Evolutionary conservation across 2,888 invertebrate species (phyloP), one percentile per base, ranked within the genome.

Genomic region (Cheilosia vernalis): DNA sequence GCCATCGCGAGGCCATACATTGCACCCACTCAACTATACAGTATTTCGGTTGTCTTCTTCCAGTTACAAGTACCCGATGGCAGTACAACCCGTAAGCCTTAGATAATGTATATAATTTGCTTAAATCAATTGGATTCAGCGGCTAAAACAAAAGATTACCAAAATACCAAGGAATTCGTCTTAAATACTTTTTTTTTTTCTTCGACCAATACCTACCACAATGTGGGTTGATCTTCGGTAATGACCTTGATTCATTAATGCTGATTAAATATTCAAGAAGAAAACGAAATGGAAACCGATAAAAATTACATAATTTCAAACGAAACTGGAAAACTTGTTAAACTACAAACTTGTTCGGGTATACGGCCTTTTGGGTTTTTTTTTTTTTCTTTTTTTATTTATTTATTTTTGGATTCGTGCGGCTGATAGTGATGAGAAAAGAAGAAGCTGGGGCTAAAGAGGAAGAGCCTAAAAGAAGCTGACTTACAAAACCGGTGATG

Each of bases 161-260:
- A 19, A 44, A 67, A 80, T 42, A 19, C 13, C 24, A 44, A 47
- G 30, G 61, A 49, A 60, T 24, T 58, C 49, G 30, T n/a, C 60
- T 30, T 4, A 51, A 21, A 21, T 4, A 24, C 21, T 2, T 13
- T 3, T 40, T 51, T 40, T 51, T 58, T 64, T 33, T 24, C 10
- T 44, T 9, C 15, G 4, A 30, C 3, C 9, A 30, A 30, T 53
- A 30, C 42, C 60, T 55, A 56, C 44, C 30, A 49, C 58, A 70
- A 84, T 80, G 80, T 80, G 84, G 80, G 84, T 80, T 84, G 80
- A 80, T 84, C 64, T 69, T 80, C 69, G 74, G 74, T 66, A 74
- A 76, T 80, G 84, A 84, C 84, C 84, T 84, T 84, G 74, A 80
- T 84, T 84, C 64, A 64, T 64, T 74, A 80, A 80, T 80, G 84